Evolutionary conservation across 1,140 invertebrate species (phyloP), one percentile per base, ranked within the genome.

Genomic region (Vollenhovia emeryi): DNA sequence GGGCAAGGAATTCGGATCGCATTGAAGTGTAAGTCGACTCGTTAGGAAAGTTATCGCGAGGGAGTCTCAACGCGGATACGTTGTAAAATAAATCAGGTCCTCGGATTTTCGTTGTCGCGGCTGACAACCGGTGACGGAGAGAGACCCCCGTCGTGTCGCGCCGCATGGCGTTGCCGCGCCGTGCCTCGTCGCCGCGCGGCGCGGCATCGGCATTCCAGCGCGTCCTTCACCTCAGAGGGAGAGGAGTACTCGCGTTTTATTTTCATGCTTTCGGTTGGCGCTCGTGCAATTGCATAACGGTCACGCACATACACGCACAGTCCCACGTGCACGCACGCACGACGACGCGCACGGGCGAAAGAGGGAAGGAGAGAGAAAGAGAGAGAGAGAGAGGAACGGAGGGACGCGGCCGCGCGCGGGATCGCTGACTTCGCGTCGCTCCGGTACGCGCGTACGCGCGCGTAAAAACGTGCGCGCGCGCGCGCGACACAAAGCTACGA

Each of bases 231-330:
- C 84, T 88, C 87, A 71, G 68, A 87, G 36, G 73, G 79, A 71
- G 87, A 86, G 69, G 80, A 89, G 78, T 55, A 80, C 62, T 71
- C 84, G 59, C 45, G 87, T 89, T 89, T 89, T 90, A 89, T 90
- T 90, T 89, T 89, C 85, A 87, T 89, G 88, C 88, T 89, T 89
- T 90, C 85, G 87, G 87, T 80, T 82, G 88, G 75, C 80, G 75
- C 74, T 83, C 88, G 84, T 68, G 87, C 88, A 89, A 89, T 90
- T 90, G 87, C 88, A 90, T 90, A 90, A 90, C 88, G 88, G 88
- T 90, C 88, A 85, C 80, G 85, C 87, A 59, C 83, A 75, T 82
- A 52, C 76, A 82, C 27, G 27, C 43, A 24, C 36, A 66, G 15
- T 27, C 18, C 55, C 84, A 66, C 48, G 45, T 50, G 64, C 30